Conservation (phyloP, 2,888 invertebrate genomes). For the Atrina japonica region DNA sequence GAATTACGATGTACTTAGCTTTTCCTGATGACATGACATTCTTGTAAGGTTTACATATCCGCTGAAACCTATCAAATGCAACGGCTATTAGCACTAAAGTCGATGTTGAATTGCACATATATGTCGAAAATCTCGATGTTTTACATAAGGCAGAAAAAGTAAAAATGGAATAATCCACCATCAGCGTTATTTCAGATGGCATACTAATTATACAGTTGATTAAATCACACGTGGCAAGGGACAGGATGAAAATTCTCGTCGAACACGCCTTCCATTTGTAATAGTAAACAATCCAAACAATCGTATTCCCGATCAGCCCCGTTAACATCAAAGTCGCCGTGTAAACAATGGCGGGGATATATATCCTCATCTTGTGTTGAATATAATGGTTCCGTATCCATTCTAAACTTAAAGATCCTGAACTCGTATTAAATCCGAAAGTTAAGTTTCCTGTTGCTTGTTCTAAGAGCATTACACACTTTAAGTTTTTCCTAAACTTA, state of each 20-base stretch:
- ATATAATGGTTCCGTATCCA: not conserved
- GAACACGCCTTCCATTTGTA: conserved; percentile 61
- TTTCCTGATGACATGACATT: conserved; percentile 50
- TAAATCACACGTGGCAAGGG: conserved; percentile 59
- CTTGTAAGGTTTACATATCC: conserved; percentile 61
- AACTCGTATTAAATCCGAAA: no score
- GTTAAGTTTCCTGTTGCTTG: no score
- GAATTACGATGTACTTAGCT: conserved; percentile 56
- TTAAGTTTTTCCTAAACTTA: no score
- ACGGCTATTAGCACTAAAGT: conserved; percentile 61
- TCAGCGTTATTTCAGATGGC: conserved; percentile 60
- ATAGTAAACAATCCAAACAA: conserved; percentile 61
- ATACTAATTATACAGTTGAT: conserved; percentile 60
- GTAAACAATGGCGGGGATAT: conserved; percentile 58
- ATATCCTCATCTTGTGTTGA: not conserved
- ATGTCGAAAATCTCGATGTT: conserved; percentile 58
- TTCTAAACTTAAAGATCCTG: no score
- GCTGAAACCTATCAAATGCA: conserved; percentile 59
- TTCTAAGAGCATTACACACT: no score
- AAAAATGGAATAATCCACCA: conserved; percentile 54
- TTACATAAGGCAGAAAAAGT: conserved; percentile 55
- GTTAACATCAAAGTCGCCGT: conserved; percentile 56
- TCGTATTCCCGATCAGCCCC: conserved; percentile 58
- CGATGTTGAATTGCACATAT: conserved; percentile 59
- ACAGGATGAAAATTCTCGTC: conserved; percentile 57